Conservation (phyloP, 1,140 invertebrate genomes). For the Aphelinus certus region DNA sequence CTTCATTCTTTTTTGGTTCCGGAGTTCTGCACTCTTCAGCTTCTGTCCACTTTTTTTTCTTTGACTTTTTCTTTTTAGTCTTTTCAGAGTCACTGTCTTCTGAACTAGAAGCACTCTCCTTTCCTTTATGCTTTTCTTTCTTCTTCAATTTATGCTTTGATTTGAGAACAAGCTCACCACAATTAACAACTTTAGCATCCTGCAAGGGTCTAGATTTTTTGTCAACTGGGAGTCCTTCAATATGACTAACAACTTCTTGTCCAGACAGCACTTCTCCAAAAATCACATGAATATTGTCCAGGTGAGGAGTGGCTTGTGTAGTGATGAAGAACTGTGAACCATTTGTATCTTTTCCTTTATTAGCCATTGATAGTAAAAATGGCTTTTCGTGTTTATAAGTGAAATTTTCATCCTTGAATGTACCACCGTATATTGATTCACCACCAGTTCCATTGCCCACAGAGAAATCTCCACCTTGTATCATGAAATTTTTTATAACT, state of each 20-base stretch:
- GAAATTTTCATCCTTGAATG: slow-evolving; percentile 99
- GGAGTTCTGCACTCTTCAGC: slow-evolving; percentile 68
- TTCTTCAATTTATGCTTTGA: slow-evolving; percentile 69
- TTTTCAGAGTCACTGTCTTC: slow-evolving; percentile 72
- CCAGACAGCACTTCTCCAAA: slow-evolving; percentile 97
- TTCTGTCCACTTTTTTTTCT: slow-evolving; percentile 61
- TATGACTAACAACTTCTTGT: slow-evolving; percentile 92
- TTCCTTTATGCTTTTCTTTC: slow-evolving; percentile 75
- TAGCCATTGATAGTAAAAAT: slow-evolving; percentile 98
- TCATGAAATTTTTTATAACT: slow-evolving; percentile 99
- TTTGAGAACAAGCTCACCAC: slow-evolving; percentile 89
- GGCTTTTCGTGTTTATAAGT: slow-evolving; percentile 91
- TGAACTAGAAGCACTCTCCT: slow-evolving; percentile 63
- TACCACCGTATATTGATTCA: slow-evolving; percentile 96
- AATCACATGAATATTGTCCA: slow-evolving; percentile 97
- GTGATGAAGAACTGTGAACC: slow-evolving; percentile 98
- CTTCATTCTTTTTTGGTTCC: slow-evolving; percentile 65
- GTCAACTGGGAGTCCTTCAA: slow-evolving; percentile 92
- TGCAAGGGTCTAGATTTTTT: slow-evolving; percentile 86
- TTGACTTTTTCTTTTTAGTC: slow-evolving; percentile 71
- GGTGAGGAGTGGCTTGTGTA: slow-evolving; percentile 89
- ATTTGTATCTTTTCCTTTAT: slow-evolving; percentile 98
- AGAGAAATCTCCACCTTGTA: slow-evolving; percentile 98
- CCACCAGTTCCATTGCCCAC: slow-evolving; percentile 98
- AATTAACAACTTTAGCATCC: slow-evolving; percentile 87